Conservation (phyloP, 2,797 vertebrate genomes). For the Graptemys geographica region DNA sequence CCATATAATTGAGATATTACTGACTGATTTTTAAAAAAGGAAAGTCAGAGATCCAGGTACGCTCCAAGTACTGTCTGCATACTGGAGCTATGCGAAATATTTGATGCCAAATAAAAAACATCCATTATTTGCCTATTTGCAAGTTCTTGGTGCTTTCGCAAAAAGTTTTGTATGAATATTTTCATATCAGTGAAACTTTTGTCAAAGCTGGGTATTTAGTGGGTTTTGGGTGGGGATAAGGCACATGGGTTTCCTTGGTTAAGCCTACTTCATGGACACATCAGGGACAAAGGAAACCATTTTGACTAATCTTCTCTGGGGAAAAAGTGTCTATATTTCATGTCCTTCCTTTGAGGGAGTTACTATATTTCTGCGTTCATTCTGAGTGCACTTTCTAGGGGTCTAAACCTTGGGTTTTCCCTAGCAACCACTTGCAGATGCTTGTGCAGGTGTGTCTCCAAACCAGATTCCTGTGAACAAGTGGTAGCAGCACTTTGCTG, state of each 20-base stretch:
- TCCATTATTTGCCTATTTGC: not conserved
- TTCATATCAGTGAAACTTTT: not conserved
- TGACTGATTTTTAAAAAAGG: not conserved
- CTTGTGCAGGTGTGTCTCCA: not conserved
- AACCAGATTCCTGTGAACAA: constrained; percentile 17
- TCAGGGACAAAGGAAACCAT: not conserved
- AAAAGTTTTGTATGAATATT: not conserved
- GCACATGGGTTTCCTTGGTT: not conserved
- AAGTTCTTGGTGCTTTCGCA: not conserved
- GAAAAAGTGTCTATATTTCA: not conserved
- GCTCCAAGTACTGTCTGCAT: not conserved
- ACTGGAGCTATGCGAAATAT: not conserved
- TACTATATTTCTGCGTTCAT: not conserved
- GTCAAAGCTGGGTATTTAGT: not conserved
- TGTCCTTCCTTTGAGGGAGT: not conserved
- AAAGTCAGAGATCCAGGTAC: not conserved
- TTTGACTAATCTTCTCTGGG: constrained; percentile 17
- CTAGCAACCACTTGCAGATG: constrained; percentile 17
- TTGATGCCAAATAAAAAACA: not conserved
- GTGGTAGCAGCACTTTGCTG: not conserved
- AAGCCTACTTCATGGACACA: not conserved
- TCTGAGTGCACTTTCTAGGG: not conserved
- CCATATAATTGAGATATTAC: not conserved
- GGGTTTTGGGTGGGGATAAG: not conserved
- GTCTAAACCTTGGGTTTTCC: constrained; percentile 18